A percentile compares a stretch with the other conserved stretches of the same genome.
Evolutionary conservation across 2,888 invertebrate species (phyloP).

Genomic region (Priocnemis perturbator): DNA sequence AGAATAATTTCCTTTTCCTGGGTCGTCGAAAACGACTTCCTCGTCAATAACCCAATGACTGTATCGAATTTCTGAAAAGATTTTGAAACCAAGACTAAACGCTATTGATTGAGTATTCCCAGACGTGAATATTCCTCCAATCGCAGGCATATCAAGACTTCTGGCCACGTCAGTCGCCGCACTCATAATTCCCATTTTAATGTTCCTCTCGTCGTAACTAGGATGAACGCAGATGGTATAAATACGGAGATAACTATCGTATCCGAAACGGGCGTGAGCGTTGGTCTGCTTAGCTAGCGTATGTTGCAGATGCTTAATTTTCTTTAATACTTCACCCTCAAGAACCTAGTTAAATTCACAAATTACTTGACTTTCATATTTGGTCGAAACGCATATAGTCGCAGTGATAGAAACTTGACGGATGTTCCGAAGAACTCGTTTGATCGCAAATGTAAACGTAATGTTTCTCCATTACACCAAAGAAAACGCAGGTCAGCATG

Average conservation of each 20-base stretch:
- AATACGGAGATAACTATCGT: constrained; percentile 55
- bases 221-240: constrained; percentile 67
- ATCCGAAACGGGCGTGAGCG: constrained; percentile 45
- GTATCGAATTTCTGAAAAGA: constrained; percentile 73
- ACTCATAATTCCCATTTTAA: constrained; percentile 55
- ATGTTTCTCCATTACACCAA: not conserved
- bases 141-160: constrained; percentile 46
- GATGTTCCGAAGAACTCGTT: not conserved
- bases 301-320: constrained; percentile 57
- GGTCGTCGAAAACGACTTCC: constrained; percentile 75
- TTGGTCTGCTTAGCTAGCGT: constrained; percentile 54
- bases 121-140: constrained; percentile 65
- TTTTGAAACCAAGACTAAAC: constrained; percentile 47
- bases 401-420: not conserved
- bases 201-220: constrained; percentile 56
- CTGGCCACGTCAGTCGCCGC: constrained; percentile 52
- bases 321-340: constrained; percentile 52
- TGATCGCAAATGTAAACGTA: not conserved
- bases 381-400: not conserved
- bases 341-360: constrained; percentile 46
- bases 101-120: constrained; percentile 55
- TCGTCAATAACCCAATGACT: constrained; percentile 73
- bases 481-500: too few relatives aligned
- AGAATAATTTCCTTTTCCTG: constrained; percentile 77
- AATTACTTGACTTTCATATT: not conserved